A percentile compares a stretch with the other conserved stretches of the same genome.
Evolutionary conservation across 2,797 vertebrate genomes (phyloP).

Genomic region (Eospalax fontanierii): DNA sequence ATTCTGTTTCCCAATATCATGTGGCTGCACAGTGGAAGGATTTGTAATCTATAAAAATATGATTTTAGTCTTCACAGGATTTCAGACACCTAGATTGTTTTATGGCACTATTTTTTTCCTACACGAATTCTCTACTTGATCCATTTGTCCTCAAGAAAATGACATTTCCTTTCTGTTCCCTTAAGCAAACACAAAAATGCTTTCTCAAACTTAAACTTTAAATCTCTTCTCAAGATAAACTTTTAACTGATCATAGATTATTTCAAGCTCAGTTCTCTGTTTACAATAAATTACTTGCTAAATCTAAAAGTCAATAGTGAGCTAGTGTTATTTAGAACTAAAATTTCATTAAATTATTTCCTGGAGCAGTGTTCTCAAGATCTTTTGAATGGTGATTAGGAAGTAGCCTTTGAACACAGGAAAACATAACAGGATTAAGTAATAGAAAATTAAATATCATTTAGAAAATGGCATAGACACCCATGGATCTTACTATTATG

Average conservation of each 20-base stretch:
- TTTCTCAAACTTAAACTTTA: conserved; percentile 71
- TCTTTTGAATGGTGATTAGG: neutral
- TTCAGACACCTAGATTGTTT: neutral
- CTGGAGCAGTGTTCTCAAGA: neutral
- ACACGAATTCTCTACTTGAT: conserved; percentile 54
- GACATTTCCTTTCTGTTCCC: conserved; percentile 42
- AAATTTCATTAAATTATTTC: conserved; percentile 53
- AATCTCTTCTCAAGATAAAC: conserved; percentile 70
- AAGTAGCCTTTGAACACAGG: neutral
- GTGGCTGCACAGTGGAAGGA: neutral
- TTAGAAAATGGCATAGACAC: neutral
- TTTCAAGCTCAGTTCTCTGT: conserved; percentile 71
- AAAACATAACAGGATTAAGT: conserved; percentile 48
- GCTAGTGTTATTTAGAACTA: conserved; percentile 46
- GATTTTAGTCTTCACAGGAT: conserved; percentile 35
- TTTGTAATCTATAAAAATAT: neutral
- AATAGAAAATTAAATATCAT: conserved; percentile 37
- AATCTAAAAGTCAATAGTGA: conserved; percentile 83
- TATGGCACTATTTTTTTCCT: conserved; percentile 44
- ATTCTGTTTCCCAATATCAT: neutral
- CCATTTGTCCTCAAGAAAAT: conserved; percentile 66
- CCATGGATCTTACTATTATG: neutral
- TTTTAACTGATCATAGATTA: conserved; percentile 49
- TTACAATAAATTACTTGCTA: conserved; percentile 82
- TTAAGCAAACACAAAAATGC: neutral